Conservation (phyloP, 2,113 vertebrate species). For the Nothobranchius furzeri region DNA sequence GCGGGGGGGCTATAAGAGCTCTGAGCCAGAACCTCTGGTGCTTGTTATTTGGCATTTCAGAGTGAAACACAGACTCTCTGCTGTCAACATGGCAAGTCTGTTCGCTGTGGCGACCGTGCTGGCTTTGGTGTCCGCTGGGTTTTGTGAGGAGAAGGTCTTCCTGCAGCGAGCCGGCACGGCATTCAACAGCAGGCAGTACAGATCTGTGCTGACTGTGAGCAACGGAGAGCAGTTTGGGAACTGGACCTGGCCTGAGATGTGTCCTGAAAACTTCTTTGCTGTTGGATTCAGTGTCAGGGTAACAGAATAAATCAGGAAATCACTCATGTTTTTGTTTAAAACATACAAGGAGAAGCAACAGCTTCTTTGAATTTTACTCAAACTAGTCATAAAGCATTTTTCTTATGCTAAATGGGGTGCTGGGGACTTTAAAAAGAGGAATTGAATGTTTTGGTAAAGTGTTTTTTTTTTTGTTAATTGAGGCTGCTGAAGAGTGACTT, state of each 20-base stretch:
- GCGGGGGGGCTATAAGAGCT: slow-evolving; percentile 51
- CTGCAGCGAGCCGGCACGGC: slow-evolving; percentile 50
- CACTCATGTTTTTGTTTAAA: background rate
- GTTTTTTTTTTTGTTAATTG: background rate
- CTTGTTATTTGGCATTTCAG: slow-evolving; percentile 26
- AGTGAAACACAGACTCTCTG: slow-evolving; percentile 13
- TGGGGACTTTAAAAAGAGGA: too few species aligned
- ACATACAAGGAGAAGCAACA: background rate
- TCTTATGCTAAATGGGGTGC: too few species aligned
- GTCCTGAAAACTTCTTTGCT: slow-evolving; percentile 69
- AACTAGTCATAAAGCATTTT: too few species aligned
- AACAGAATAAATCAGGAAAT: background rate
- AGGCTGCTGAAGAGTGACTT: background rate
- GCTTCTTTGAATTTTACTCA: too few species aligned
- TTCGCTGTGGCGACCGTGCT: slow-evolving; percentile 26
- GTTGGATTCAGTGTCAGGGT: slow-evolving; percentile 73
- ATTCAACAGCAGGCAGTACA: slow-evolving; percentile 54
- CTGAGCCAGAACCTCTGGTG: background rate
- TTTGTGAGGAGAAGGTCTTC: slow-evolving; percentile 37
- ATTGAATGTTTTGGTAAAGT: too few species aligned
- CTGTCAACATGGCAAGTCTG: slow-evolving; percentile 53
- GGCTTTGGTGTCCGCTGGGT: slow-evolving; percentile 39
- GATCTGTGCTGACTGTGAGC: slow-evolving; percentile 29
- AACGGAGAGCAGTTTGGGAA: slow-evolving; percentile 71
- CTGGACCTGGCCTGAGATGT: slow-evolving; percentile 75